Evolutionary conservation across 2,113 vertebrate genomes (phyloP).

Genomic region (Zosterops pallidus): DNA sequence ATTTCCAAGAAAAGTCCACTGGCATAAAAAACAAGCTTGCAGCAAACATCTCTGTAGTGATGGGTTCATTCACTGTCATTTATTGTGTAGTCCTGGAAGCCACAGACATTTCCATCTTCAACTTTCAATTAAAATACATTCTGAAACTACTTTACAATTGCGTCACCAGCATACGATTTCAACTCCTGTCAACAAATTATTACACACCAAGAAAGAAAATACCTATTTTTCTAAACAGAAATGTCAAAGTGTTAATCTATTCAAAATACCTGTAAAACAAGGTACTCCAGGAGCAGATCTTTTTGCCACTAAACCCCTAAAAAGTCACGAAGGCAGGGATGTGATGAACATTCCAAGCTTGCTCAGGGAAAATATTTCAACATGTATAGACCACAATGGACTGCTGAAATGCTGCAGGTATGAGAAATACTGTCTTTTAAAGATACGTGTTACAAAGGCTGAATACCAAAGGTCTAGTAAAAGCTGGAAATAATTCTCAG

Average conservation of each 20-base stretch:
- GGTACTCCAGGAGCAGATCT: neutral
- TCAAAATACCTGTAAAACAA: neutral
- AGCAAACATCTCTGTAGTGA: accelerated
- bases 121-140: neutral
- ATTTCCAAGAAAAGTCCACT: neutral
- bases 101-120: neutral
- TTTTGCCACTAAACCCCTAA: neutral
- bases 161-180: neutral
- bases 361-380: neutral
- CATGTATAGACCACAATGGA: neutral
- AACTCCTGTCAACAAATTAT: neutral
- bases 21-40: neutral
- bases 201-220: neutral
- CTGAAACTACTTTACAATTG: neutral
- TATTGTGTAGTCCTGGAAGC: neutral
- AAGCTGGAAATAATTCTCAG: neutral
- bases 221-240: neutral
- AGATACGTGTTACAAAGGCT: neutral
- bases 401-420: neutral
- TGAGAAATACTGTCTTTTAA: neutral
- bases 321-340: neutral
- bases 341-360: neutral
- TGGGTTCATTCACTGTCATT: neutral
- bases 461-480: neutral
- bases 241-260: neutral